Conservation (phyloP, 2,797 vertebrate species). For the Typhlichthys subterraneus region DNA sequence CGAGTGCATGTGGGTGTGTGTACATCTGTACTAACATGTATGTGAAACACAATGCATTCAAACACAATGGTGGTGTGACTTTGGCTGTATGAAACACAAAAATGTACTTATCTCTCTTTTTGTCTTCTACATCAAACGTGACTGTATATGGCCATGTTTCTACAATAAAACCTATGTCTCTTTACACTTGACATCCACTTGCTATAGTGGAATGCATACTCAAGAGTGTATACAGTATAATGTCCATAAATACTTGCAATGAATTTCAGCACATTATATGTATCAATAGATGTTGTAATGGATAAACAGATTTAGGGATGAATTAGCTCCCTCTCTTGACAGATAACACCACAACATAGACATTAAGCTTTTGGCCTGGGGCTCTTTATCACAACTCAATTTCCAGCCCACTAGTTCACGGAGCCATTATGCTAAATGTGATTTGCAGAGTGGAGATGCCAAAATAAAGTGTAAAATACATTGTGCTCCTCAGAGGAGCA, state of each 20-base stretch:
- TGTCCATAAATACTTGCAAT: conserved; percentile 18
- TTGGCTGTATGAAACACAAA: too few species aligned
- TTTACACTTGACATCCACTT: background rate
- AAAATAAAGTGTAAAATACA: conserved; percentile 43
- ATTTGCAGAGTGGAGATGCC: conserved; percentile 34
- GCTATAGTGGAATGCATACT: conserved; percentile 29
- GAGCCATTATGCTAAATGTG: conserved; percentile 44
- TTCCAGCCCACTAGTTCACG: conserved; percentile 36
- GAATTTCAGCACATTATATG: conserved; percentile 37
- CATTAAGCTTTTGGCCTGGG: conserved; percentile 39
- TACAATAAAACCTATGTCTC: background rate
- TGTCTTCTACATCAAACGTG: too few species aligned
- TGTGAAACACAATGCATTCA: too few species aligned
- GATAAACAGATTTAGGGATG: conserved; percentile 34
- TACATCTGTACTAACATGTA: too few species aligned
- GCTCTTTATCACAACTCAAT: conserved; percentile 47
- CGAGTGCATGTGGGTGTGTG: too few species aligned
- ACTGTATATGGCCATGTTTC: background rate
- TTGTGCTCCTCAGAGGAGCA: conserved; percentile 30
- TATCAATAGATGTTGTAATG: conserved; percentile 34
- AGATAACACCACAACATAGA: conserved; percentile 48
- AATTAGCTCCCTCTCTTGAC: conserved; percentile 32
- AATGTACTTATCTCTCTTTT: too few species aligned
- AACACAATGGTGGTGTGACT: too few species aligned
- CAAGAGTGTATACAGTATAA: conserved; percentile 24